A percentile compares a stretch with the other conserved stretches of the same genome.
Evolutionary conservation across 2,113 vertebrate species (phyloP).

Genomic region (Mustela nigripes): DNA sequence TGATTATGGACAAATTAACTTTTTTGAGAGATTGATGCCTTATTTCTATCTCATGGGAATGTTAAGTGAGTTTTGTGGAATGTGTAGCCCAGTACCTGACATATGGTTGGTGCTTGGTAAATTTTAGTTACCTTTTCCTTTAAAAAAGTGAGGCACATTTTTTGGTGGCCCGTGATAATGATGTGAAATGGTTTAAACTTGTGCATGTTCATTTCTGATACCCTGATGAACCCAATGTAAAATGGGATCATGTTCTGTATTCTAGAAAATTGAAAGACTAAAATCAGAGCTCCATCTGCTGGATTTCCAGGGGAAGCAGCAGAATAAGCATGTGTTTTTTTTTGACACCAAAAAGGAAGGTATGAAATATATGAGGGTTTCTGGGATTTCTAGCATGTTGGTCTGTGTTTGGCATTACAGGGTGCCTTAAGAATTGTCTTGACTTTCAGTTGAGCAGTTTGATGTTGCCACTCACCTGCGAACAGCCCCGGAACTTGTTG

Average conservation of each 20-base stretch:
- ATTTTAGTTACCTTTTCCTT: constrained; percentile 15
- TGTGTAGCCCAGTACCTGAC: neutral
- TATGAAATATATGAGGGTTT: constrained; percentile 71
- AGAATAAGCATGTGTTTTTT: constrained; percentile 94
- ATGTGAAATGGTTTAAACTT: constrained; percentile 49
- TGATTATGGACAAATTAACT: constrained; percentile 20
- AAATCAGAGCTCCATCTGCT: constrained; percentile 98
- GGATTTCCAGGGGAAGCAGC: constrained; percentile 91
- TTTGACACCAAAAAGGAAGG: constrained; percentile 94
- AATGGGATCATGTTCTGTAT: constrained; percentile 33
- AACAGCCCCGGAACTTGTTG: constrained; percentile 93
- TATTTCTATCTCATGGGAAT: neutral
- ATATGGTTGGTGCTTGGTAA: neutral
- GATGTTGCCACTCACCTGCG: constrained; percentile 93
- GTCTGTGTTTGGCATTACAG: neutral
- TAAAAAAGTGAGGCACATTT: constrained; percentile 25
- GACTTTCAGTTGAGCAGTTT: constrained; percentile 91
- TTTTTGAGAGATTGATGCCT: constrained; percentile 6
- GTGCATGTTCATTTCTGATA: constrained; percentile 45
- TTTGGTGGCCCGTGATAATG: constrained; percentile 22
- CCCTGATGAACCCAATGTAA: neutral
- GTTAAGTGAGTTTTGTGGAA: constrained; percentile 17
- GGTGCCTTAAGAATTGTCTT: constrained; percentile 50
- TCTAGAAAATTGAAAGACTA: constrained; percentile 97
- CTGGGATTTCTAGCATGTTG: neutral